Conservation (phyloP, 2,113 vertebrate genomes). For the Pholis gunnellus region DNA sequence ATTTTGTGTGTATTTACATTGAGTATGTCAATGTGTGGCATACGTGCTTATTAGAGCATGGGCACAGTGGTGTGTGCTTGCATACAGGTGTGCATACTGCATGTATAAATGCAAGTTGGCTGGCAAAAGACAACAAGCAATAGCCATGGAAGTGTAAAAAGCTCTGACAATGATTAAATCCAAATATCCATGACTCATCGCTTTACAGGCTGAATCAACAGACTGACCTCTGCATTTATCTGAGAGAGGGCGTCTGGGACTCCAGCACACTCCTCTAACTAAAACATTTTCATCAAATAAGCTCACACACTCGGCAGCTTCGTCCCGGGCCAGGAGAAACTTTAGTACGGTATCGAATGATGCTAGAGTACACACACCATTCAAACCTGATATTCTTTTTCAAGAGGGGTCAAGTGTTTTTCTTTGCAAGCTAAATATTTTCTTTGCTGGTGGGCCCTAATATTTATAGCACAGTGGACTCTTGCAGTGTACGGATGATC, state of each 20-base stretch:
- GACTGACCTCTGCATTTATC: conserved; percentile 63
- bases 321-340: conserved; percentile 58
- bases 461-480: conserved; percentile 86
- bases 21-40: conserved; percentile 15
- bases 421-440: conserved; percentile 74
- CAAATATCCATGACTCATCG: conserved; percentile 68
- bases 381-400: conserved; percentile 71
- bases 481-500: conserved; percentile 68
- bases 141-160: conserved; percentile 43
- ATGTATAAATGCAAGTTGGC: conserved; percentile 2
- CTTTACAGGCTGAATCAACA: conserved; percentile 69
- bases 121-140: conserved; percentile 7
- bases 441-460: conserved; percentile 78
- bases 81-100: conserved; percentile 17
- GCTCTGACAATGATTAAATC: conserved; percentile 44
- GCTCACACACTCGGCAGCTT: conserved; percentile 50
- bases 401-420: conserved; percentile 62
- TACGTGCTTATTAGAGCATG: conserved; percentile 18
- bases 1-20: not conserved
- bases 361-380: conserved; percentile 67
- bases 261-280: conserved; percentile 48
- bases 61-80: conserved; percentile 8
- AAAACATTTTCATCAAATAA: conserved; percentile 72
- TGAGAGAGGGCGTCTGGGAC: conserved; percentile 39
- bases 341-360: conserved; percentile 68